Percentiles rank a stretch among this genome's conserved stretches.
phyloP scores from a whole-genome alignment of 2,888 invertebrate genomes.

The Spialia ferax region DNA sequence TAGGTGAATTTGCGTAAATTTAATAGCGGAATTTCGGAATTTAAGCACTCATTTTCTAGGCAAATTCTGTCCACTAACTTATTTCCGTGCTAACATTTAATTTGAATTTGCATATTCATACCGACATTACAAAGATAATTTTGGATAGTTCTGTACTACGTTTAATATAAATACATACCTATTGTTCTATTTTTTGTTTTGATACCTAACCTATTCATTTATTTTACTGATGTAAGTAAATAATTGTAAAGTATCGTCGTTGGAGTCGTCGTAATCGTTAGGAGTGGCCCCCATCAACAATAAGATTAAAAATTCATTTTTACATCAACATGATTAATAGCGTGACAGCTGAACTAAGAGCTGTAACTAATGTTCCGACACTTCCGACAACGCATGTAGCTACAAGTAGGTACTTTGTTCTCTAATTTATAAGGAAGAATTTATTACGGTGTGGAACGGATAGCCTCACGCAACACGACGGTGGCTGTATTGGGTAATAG shows the following conservation, averaged over 20 bases:
- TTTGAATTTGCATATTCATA: constrained; percentile 11
- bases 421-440: constrained; percentile 76
- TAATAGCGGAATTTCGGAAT: constrained; percentile 25
- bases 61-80: constrained; percentile 22
- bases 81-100: constrained; percentile 7
- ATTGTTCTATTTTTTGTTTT: too few relatives aligned
- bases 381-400: not conserved
- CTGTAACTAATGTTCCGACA: constrained; percentile 21
- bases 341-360: not conserved
- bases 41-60: constrained; percentile 25
- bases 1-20: constrained; percentile 23
- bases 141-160: not conserved
- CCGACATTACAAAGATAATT: constrained; percentile 5
- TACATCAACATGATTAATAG: not conserved
- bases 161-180: not conserved
- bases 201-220: too few relatives aligned
- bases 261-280: too few relatives aligned
- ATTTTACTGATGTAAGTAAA: too few relatives aligned
- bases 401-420: constrained; percentile 52
- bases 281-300: too few relatives aligned
- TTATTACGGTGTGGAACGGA: constrained; percentile 69
- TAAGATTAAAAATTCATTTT: not conserved
- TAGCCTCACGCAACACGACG: constrained; percentile 73
- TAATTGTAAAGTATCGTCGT: too few relatives aligned
- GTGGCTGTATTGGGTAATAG: constrained; percentile 63